phyloP scores from a whole-genome alignment of 2,888 invertebrate species.

The Volucella bombylans region DNA sequence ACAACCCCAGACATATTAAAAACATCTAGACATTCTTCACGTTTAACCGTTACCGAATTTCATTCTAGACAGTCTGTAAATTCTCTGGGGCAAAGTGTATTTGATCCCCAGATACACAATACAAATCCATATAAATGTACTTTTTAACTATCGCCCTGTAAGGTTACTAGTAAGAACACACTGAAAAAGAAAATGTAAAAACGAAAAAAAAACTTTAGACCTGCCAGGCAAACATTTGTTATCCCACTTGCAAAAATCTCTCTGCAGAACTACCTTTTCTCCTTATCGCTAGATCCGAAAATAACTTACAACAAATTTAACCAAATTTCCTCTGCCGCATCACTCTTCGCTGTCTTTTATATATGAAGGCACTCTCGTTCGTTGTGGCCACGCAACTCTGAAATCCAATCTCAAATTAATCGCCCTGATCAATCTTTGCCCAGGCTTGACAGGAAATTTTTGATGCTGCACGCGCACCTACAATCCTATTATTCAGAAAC shows the following conservation, averaged over 20 bases:
- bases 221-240: slow-evolving; percentile 23
- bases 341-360: not conserved
- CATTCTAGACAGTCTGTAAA: too few species aligned
- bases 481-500: slow-evolving; percentile 36
- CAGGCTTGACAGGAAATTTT: slow-evolving; percentile 56
- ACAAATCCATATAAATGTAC: not conserved
- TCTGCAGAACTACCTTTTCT: not conserved
- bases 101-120: too few species aligned
- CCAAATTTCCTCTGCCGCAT: slow-evolving; percentile 8
- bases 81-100: too few species aligned
- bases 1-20: too few species aligned
- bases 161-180: too few species aligned
- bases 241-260: slow-evolving; percentile 1
- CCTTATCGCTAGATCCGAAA: slow-evolving; percentile 9
- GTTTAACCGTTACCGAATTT: too few species aligned
- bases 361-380: not conserved
- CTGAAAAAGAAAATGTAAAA: not conserved
- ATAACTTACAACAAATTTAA: slow-evolving; percentile 25
- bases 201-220: slow-evolving; percentile 1
- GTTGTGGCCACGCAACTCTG: slow-evolving; percentile 21
- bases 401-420: slow-evolving; percentile 62
- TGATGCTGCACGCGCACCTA: slow-evolving; percentile 41
- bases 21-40: too few species aligned
- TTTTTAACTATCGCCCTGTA: not conserved
- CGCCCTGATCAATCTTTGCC: slow-evolving; percentile 63